Conservation (phyloP, 2,797 vertebrate species). For the Takifugu rubripes region DNA sequence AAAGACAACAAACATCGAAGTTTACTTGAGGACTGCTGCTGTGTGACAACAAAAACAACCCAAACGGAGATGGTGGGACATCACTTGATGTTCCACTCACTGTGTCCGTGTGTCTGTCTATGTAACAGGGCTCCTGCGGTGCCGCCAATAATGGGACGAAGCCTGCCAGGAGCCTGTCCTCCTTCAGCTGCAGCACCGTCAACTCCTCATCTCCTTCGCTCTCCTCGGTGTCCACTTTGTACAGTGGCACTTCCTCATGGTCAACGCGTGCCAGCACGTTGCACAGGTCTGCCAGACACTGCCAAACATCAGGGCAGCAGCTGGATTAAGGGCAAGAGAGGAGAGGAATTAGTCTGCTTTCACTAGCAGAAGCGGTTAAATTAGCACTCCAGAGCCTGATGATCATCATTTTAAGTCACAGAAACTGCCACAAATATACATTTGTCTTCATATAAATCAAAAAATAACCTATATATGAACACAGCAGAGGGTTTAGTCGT, state of each 20-base stretch:
- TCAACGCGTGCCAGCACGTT: conserved; percentile 90
- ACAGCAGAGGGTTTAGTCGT: too few species aligned
- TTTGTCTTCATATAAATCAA: too few species aligned
- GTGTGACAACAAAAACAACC: neutral
- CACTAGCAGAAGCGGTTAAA: neutral
- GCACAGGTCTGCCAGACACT: conserved; percentile 90
- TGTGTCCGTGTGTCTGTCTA: conserved; percentile 87
- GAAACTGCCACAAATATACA: neutral
- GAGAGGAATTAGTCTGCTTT: neutral
- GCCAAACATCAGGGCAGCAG: conserved; percentile 88
- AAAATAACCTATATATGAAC: too few species aligned
- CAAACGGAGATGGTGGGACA: neutral
- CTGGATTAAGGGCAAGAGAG: conserved; percentile 57
- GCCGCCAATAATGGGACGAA: conserved; percentile 79
- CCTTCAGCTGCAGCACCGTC: conserved; percentile 75
- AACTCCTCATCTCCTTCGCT: conserved; percentile 85
- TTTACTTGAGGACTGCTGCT: conserved; percentile 1
- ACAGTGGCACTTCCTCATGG: conserved; percentile 91
- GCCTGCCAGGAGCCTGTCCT: conserved; percentile 78
- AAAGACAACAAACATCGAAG: conserved; percentile 15
- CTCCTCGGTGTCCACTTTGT: conserved; percentile 80
- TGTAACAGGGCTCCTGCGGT: conserved; percentile 97
- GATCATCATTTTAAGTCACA: neutral
- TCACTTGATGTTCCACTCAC: conserved; percentile 68
- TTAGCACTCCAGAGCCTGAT: neutral